A percentile compares a stretch with the other conserved stretches of the same genome.
These are phyloP conservation scores for Callithrix jacchus DNA, from an alignment of 2,113 vertebrate species.

Conservation along the genomic window DNA sequence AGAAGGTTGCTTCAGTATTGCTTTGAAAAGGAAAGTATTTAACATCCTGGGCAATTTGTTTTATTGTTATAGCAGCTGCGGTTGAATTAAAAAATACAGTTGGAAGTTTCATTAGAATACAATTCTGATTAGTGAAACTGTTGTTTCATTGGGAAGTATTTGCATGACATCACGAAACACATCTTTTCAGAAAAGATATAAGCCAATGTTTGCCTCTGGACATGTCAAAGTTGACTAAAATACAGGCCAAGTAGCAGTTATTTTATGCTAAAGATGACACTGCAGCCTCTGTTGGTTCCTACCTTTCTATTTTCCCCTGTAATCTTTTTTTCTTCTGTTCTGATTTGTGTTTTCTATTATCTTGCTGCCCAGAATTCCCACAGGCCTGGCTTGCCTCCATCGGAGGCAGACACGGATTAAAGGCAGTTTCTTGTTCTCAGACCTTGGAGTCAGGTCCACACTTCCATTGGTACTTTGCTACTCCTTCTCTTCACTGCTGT, in stretches of 20 bases:
- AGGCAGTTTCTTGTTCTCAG: neutral
- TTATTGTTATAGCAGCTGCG: neutral
- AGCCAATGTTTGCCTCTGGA: neutral
- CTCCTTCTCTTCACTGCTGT: neutral
- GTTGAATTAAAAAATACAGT: conserved; percentile 19
- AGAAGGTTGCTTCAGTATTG: neutral
- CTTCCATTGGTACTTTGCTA: neutral
- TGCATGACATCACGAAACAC: neutral
- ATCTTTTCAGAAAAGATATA: neutral
- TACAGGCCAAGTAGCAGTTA: neutral
- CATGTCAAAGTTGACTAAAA: conserved; percentile 11
- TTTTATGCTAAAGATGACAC: neutral
- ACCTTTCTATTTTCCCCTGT: neutral
- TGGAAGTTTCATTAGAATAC: neutral
- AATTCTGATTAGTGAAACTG: conserved; percentile 33
- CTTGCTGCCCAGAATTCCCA: neutral
- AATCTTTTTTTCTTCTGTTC: neutral
- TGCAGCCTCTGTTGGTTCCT: neutral
- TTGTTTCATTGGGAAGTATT: neutral
- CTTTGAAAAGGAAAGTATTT: conserved; percentile 21
- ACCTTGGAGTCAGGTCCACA: neutral
- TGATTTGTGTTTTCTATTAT: conserved; percentile 33
- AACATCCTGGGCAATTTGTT: neutral
- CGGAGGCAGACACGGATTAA: neutral
- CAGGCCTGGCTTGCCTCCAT: neutral